Evolutionary conservation across 1,140 invertebrate genomes (phyloP).

Genomic region (Subanguina moxae): DNA sequence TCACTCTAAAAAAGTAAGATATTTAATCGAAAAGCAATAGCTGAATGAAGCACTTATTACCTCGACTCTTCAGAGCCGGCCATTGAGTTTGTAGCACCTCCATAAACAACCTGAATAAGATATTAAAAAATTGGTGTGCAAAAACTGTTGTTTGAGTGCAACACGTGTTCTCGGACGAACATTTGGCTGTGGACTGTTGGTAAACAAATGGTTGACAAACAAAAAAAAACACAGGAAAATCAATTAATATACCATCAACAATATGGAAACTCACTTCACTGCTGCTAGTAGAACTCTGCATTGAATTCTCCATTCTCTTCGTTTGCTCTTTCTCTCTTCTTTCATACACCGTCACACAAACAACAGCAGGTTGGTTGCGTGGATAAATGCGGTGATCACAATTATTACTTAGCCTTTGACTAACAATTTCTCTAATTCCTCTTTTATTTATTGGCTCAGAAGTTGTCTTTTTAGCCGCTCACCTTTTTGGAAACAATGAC

Average conservation of each 20-base stretch:
- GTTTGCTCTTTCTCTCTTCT: not conserved
- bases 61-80: slow-evolving; percentile 43
- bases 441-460: no score
- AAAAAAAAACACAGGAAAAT: not conserved
- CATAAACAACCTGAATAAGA: slow-evolving; percentile 55
- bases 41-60: no score
- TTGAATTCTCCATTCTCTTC: slow-evolving; percentile 21
- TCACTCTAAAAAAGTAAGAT: slow-evolving; percentile 32
- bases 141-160: not conserved
- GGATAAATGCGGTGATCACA: no score
- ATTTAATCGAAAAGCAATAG: no score
- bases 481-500: no score
- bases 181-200: not conserved
- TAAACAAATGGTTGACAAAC: not conserved
- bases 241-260: slow-evolving; percentile 8
- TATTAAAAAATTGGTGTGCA: not conserved
- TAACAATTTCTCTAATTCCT: no score
- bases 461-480: no score
- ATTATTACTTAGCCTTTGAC: no score
- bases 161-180: not conserved
- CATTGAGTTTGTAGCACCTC: slow-evolving; percentile 33
- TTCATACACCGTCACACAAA: not conserved
- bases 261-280: slow-evolving; percentile 38
- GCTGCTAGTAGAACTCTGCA: slow-evolving; percentile 42
- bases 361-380: no score